phyloP scores from a whole-genome alignment of 30 jellyfish, hydroid and myxozoan species.

The Catostylus mosaicus region DNA sequence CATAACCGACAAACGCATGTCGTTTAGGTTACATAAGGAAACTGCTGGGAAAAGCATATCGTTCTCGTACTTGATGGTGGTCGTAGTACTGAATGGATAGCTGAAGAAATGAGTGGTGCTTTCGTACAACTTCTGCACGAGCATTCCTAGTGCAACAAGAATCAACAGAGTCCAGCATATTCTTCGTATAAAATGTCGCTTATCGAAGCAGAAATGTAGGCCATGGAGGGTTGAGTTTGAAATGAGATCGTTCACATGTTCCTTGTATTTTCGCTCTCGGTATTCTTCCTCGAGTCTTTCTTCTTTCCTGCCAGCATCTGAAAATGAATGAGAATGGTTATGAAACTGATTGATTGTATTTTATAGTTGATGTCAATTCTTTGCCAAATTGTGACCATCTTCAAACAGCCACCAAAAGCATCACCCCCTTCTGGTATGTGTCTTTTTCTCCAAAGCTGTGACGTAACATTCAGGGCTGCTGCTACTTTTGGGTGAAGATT shows the following conservation, averaged over 20 bases:
- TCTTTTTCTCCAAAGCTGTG: too few relatives aligned
- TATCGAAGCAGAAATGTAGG: slow-evolving; percentile 85
- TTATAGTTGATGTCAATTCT: too few relatives aligned
- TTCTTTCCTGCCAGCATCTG: slow-evolving; percentile 27
- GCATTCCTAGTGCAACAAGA: slow-evolving; percentile 76
- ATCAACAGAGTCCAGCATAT: slow-evolving; percentile 84
- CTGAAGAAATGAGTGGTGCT: slow-evolving; percentile 80
- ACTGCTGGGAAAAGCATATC: slow-evolving; percentile 91
- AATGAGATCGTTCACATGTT: slow-evolving; percentile 60
- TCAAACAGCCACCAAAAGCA: too few relatives aligned
- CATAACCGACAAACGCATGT: slow-evolving; percentile 74
- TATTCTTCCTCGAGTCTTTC: slow-evolving; percentile 42
- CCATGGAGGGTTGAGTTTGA: slow-evolving; percentile 88
- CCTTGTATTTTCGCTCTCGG: slow-evolving; percentile 41
- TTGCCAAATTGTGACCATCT: too few relatives aligned
- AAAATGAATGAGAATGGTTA: not conserved
- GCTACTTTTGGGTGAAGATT: too few relatives aligned
- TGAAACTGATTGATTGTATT: not conserved
- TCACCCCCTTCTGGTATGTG: too few relatives aligned
- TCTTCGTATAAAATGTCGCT: slow-evolving; percentile 64
- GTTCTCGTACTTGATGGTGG: slow-evolving; percentile 73
- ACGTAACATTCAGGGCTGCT: too few relatives aligned
- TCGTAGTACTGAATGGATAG: slow-evolving; percentile 91
- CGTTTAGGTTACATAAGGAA: slow-evolving; percentile 89
- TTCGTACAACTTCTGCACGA: slow-evolving; percentile 87